Evolutionary conservation across 2,113 vertebrate genomes (phyloP).

Genomic region (Holacanthus passer): DNA sequence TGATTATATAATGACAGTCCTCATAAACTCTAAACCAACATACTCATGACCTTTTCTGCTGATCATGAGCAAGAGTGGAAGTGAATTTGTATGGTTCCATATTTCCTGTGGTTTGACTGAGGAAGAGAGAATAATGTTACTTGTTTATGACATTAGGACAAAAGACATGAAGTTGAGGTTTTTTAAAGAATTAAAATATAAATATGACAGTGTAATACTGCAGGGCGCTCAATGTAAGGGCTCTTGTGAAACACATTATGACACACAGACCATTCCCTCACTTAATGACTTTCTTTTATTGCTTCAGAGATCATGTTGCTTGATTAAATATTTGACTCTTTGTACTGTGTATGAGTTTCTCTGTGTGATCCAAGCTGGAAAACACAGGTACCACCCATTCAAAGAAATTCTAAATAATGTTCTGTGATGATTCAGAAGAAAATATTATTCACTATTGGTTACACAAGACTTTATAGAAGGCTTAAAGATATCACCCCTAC

Average conservation of each 20-base stretch:
- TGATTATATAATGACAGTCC: not conserved
- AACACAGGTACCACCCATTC: not conserved
- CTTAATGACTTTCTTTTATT: not conserved
- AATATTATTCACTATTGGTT: not conserved
- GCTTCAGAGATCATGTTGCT: constrained; percentile 13
- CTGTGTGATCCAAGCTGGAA: not conserved
- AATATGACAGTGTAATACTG: not conserved
- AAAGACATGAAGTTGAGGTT: not conserved
- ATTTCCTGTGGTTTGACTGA: constrained; percentile 25
- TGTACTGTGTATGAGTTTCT: not conserved
- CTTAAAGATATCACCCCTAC: too few relatives aligned
- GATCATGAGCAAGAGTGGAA: not conserved
- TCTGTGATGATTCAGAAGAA: not conserved
- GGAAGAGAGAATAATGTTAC: not conserved
- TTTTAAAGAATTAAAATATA: constrained; percentile 5
- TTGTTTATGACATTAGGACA: not conserved
- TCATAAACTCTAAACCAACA: not conserved
- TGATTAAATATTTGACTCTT: constrained; percentile 36
- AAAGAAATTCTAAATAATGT: not conserved
- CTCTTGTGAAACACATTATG: too few relatives aligned
- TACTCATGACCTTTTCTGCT: fast-evolving
- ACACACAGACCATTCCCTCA: too few relatives aligned
- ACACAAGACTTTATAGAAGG: not conserved
- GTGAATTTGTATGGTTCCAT: not conserved
- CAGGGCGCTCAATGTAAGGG: not conserved